A percentile compares a stretch with the other conserved stretches of the same genome.
phyloP scores from a whole-genome alignment of 2,113 vertebrate genomes.

The Heterocephalus glaber region DNA sequence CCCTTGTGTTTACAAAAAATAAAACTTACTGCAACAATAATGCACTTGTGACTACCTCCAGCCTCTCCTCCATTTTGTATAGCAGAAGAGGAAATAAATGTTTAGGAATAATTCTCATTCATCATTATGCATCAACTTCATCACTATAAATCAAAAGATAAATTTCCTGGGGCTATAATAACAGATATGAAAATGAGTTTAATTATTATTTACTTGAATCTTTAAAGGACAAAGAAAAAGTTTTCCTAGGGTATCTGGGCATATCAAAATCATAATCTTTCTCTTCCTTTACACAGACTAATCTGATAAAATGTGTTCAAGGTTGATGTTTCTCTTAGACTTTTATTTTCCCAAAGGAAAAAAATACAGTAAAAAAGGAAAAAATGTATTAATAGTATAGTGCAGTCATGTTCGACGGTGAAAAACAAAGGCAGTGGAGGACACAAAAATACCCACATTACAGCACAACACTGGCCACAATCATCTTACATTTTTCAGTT shows the following conservation, averaged over 20 bases:
- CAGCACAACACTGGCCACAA: conserved; percentile 7
- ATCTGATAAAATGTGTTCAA: background rate
- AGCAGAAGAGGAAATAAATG: background rate
- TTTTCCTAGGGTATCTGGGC: background rate
- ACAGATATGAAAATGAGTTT: conserved; percentile 6
- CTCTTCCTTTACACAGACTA: background rate
- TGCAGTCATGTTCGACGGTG: background rate
- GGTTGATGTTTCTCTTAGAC: background rate
- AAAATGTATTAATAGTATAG: background rate
- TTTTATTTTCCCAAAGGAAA: background rate
- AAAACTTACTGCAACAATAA: conserved; percentile 6
- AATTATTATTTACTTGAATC: conserved; percentile 1
- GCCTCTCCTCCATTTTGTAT: background rate
- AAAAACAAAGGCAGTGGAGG: background rate
- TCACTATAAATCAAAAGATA: conserved; percentile 16
- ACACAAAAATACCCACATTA: background rate
- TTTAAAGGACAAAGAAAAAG: conserved; percentile 12
- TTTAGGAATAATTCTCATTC: conserved; percentile 1
- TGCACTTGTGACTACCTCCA: background rate
- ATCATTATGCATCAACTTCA: conserved; percentile 34
- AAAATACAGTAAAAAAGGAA: background rate
- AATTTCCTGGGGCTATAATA: background rate
- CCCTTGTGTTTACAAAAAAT: background rate
- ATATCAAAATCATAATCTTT: conserved; percentile 13
- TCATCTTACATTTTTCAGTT: conserved; percentile 95